Evolutionary conservation across 1,140 invertebrate species (phyloP).

Genomic region (Chironomus tepperi): DNA sequence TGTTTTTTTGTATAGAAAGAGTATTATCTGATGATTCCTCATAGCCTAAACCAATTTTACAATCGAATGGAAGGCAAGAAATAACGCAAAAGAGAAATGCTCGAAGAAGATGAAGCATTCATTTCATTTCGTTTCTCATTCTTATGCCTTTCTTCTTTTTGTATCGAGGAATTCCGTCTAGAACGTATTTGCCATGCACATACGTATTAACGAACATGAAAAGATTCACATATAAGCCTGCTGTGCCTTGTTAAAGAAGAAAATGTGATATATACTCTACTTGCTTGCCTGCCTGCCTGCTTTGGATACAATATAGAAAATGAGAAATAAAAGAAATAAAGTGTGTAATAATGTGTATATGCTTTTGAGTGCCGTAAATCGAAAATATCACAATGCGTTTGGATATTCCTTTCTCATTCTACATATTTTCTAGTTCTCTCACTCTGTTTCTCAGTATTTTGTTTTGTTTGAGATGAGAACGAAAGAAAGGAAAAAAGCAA

Average conservation of each 20-base stretch:
- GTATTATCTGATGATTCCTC: not conserved
- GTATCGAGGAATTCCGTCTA: slow-evolving; percentile 5
- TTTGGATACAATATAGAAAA: not conserved
- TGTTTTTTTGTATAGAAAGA: not conserved
- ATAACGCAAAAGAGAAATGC: not conserved
- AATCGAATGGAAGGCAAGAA: not conserved
- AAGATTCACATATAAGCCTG: too few relatives aligned
- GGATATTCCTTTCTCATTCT: not conserved
- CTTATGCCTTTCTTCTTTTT: not conserved
- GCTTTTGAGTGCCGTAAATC: not conserved
- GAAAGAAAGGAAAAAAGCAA: not conserved
- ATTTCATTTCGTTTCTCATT: not conserved
- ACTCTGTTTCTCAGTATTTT: too few relatives aligned
- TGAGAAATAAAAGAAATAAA: slow-evolving; percentile 9
- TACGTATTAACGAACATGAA: too few relatives aligned
- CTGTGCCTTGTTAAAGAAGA: too few relatives aligned
- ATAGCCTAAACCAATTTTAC: not conserved
- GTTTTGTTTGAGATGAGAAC: not conserved
- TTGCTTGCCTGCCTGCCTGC: not conserved
- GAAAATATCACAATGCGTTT: not conserved
- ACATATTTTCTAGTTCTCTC: not conserved
- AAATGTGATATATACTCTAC: not conserved
- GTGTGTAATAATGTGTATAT: slow-evolving; percentile 2
- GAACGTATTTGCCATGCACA: not conserved
- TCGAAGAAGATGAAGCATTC: not conserved